A percentile compares a stretch with the other conserved stretches of the same genome.
Conservation (phyloP, 2,113 vertebrate genomes). For the Ondatra zibethicus region DNA sequence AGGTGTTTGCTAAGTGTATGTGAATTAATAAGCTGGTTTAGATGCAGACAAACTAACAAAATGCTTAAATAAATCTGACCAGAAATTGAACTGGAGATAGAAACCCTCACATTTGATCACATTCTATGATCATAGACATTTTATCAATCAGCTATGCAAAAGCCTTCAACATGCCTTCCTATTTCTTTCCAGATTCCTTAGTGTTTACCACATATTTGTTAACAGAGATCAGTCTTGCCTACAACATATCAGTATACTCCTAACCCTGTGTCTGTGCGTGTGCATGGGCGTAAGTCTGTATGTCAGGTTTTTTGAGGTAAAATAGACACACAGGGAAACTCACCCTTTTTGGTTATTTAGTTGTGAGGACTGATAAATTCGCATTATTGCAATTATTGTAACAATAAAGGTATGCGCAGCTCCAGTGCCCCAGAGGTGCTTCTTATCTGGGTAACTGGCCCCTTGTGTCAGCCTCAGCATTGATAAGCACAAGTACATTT, state of each 20-base stretch:
- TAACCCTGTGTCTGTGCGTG: background rate
- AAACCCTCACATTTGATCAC: background rate
- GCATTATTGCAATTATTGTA: no score
- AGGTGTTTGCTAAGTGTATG: no score
- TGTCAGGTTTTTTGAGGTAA: background rate
- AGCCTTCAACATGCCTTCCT: background rate
- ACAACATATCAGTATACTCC: background rate
- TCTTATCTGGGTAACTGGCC: background rate
- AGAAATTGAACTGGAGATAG: background rate
- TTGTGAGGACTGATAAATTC: background rate
- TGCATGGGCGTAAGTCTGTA: background rate
- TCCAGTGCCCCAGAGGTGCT: background rate
- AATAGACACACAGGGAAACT: background rate
- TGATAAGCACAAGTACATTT: background rate
- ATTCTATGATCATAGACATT: background rate
- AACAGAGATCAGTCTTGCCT: background rate
- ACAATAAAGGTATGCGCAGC: background rate
- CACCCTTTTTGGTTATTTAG: background rate
- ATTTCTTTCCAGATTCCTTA: background rate
- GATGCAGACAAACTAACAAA: background rate
- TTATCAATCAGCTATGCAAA: background rate
- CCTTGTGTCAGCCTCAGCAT: background rate
- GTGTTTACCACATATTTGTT: background rate
- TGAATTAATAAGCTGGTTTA: no score
- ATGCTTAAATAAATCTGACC: background rate